These are phyloP conservation scores for Drosophila sturtevanti DNA, from an alignment of 1,140 invertebrate species.

Conservation along the genomic window DNA sequence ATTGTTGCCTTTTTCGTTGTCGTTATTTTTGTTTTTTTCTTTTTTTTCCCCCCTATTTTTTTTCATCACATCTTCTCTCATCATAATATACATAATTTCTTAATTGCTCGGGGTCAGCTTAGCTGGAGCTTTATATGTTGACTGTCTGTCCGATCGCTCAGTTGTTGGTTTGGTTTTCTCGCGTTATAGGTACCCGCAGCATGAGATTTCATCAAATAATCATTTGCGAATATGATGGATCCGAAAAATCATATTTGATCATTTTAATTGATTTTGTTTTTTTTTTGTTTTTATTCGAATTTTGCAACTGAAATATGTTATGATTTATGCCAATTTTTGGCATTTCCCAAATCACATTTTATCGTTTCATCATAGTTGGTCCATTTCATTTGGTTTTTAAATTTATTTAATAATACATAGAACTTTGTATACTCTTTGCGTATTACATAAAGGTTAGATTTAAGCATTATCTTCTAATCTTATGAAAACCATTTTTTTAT, in stretches of 20 bases:
- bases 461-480: too few relatives aligned
- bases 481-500: too few relatives aligned
- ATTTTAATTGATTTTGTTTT: slow-evolving; percentile 21
- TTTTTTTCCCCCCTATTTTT: too few relatives aligned
- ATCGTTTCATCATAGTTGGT: too few relatives aligned
- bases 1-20: slow-evolving; percentile 41
- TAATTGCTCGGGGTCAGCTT: slow-evolving; percentile 76
- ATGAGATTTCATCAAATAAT: slow-evolving; percentile 57
- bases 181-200: slow-evolving; percentile 33
- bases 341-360: background rate
- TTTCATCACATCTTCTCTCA: slow-evolving; percentile 56
- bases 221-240: slow-evolving; percentile 27
- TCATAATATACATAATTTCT: slow-evolving; percentile 78
- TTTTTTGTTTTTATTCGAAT: too few relatives aligned
- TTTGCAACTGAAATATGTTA: slow-evolving; percentile 45
- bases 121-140: slow-evolving; percentile 43
- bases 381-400: too few relatives aligned
- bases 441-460: too few relatives aligned
- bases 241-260: slow-evolving; percentile 23
- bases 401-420: too few relatives aligned
- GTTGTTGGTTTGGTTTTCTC: slow-evolving; percentile 31
- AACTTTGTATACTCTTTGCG: too few relatives aligned
- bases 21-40: background rate
- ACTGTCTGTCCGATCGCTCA: slow-evolving; percentile 11
- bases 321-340: background rate